Base-by-base conservation (phyloP, 2,113 vertebrate genomes). In the Prinia subflava region DNA sequence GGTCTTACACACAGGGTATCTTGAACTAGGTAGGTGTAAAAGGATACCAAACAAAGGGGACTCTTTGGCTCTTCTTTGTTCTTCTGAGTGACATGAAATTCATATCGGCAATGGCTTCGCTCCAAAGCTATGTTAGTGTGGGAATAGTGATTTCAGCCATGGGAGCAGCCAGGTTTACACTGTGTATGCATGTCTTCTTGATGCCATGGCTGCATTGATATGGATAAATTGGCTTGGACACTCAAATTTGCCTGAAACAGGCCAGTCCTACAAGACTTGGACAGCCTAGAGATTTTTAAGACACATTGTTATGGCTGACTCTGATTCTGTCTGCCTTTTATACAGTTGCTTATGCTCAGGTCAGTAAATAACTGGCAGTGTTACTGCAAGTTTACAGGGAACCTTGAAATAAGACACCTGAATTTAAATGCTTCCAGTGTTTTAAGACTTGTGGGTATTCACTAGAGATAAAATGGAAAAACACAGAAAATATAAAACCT, bases 161-260 rank as follows among this genome's bases (percentile, higher is more conserved):
- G 1, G 8, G 35, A 87, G 22, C 24, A 73, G 16, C 7, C 46
- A 47, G 25, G 8, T 63, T 91, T 83, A 39, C 2, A 0, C 21
- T 67, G 7, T 15, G 8, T 18, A 8, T 62, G 5, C 0, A 0
- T 60, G 44, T 47, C 30, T 79, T 82, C 46, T 79, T 55, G 27
- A 79, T 56, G n/a, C 8, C 39, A 13, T 19, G 13, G 14, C 14
- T 73, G 21, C 9, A 56, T 27, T 83, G 18, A 25, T 88, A 82
- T 69, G 44, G 8, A 64, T 9, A 52, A 82, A 85, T 47, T 35
- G 5, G 0, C 46, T 56, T 68, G 44, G 49, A 68, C 24, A 65
- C 37, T 49, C 11, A 60, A 60, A 92, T 69, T 60, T 85, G 6
- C 33, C 28, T 73, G 31, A 41, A 83, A 44, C 8, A 56, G 18